phyloP scores from a whole-genome alignment of 2,888 invertebrate species.

The Lysandra bellargus region DNA sequence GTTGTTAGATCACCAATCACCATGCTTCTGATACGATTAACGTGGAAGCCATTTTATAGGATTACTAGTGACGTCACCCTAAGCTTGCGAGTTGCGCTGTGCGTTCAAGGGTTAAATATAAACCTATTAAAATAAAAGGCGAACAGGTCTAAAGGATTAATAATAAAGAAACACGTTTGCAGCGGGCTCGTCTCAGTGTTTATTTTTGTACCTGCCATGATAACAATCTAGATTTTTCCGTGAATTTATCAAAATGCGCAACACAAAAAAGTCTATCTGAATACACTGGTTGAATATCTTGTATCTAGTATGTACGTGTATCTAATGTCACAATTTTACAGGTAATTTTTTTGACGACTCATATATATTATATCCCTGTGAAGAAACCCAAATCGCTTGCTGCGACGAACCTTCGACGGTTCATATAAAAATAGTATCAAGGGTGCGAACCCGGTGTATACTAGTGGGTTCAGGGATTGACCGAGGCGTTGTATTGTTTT shows the following conservation, averaged over 20 bases:
- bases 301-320: neutral
- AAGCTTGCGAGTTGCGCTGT: neutral
- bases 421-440: constrained; percentile 72
- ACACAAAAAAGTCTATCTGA: neutral
- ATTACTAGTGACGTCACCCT: neutral
- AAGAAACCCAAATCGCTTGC: constrained; percentile 64
- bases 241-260: neutral
- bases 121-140: neutral
- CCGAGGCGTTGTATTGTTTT: constrained; percentile 53
- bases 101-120: constrained; percentile 7
- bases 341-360: constrained; percentile 52
- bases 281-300: constrained; percentile 1
- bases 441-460: constrained; percentile 66
- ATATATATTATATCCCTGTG: constrained; percentile 53
- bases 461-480: constrained; percentile 64
- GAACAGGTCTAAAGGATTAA: neutral
- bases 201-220: neutral
- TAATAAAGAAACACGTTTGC: constrained; percentile 1
- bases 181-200: neutral
- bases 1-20: neutral
- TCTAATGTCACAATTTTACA: constrained; percentile 49
- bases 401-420: constrained; percentile 59
- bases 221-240: neutral
- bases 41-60: constrained; percentile 14
- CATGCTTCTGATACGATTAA: neutral